Base-by-base conservation (phyloP, 2,797 vertebrate species). In the Arctocebus calabarensis region DNA sequence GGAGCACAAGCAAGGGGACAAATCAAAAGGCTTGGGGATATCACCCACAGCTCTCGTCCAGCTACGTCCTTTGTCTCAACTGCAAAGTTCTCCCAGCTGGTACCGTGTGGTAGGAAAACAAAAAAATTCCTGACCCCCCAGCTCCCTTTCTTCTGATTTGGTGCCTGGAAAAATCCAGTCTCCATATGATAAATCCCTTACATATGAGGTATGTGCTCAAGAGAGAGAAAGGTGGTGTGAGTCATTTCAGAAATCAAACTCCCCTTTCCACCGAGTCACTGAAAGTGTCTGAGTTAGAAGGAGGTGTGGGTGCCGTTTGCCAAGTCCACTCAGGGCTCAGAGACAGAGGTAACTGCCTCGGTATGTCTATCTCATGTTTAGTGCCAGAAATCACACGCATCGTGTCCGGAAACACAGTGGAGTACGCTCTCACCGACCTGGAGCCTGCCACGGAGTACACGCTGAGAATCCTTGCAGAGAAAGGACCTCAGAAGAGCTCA, bases 371-470 rank as follows among this genome's bases (percentile, higher is more conserved):
- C 92, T 93, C 27, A 20, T 66, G 2, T 95, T n/a, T 97, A 99
- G 99, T 98, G 93, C 97, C 99, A 84, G 99, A 99, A 59, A 98
- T 99, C 89, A 99, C 99, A 62, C 99, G 99, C 96, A 98, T 98
- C 0, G 99, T 99, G 12, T 99, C 99, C 0, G 99, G 99, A 64
- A 99, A 99, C 94, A 99, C 98, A 0, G 99, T 99, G 96, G 99
- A 99, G 97, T 99, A 99, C 1, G 98, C 99, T 74, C 99, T 99
- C 98, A 98, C 95, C 92, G 98, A 98, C 0, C 99, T 99, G 55
- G 98, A 96, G 2, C 99, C 99, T 0, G 99, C 99, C 6, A 99
- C 99, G 0, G 98, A 98, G 90, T 99, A 99, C 96, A 99, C 98
- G 0, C 99, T 99, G 94, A 99, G 98, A 93, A 96, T 99, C 27